phyloP scores from a whole-genome alignment of 2,888 invertebrate species.

The Cyaniris semiargus region DNA sequence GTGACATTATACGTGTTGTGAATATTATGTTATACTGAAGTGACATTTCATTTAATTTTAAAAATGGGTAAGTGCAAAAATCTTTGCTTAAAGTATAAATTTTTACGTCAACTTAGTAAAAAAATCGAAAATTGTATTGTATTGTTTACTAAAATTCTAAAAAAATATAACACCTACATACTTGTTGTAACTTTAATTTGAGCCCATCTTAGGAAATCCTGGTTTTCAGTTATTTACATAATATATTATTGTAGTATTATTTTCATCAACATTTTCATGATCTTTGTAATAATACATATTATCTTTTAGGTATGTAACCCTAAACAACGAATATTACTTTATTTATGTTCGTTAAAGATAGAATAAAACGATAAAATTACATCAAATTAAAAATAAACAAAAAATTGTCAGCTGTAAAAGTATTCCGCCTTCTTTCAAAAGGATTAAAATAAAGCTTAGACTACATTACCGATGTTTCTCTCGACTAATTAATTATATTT shows the following conservation, averaged over 20 bases:
- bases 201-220: neutral
- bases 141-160: neutral
- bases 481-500: neutral
- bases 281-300: too few relatives aligned
- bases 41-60: slow-evolving; percentile 34
- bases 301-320: neutral
- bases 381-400: neutral
- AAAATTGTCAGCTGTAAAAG: neutral
- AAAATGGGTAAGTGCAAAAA: slow-evolving; percentile 44
- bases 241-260: neutral
- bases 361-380: neutral
- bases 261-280: neutral
- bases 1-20: slow-evolving; percentile 50
- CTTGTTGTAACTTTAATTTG: neutral
- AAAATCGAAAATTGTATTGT: neutral
- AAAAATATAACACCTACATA: neutral
- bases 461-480: neutral
- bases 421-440: neutral
- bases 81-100: slow-evolving; percentile 14
- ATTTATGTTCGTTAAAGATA: neutral
- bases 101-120: slow-evolving; percentile 19
- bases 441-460: neutral
- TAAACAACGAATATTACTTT: neutral
- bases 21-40: slow-evolving; percentile 31
- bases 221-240: neutral